Evolutionary conservation across 2,888 invertebrate genomes (phyloP).

Genomic region (Epirrita christyi): DNA sequence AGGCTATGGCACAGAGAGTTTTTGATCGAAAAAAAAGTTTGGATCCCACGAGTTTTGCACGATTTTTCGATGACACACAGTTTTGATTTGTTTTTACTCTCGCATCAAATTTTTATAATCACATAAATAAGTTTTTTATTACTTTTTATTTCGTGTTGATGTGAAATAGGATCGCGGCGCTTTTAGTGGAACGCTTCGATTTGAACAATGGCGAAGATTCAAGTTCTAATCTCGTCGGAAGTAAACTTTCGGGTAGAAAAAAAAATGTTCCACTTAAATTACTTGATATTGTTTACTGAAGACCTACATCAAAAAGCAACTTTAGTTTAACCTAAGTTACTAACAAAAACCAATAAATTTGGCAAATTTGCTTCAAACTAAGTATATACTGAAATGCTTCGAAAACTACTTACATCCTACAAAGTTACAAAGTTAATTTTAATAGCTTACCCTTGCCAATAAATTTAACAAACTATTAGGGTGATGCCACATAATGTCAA

Average conservation of each 20-base stretch:
- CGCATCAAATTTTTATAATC: not conserved
- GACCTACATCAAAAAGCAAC: not conserved
- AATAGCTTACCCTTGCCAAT: not conserved
- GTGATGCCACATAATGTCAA: not conserved
- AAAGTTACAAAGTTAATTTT: not conserved
- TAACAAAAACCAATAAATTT: conserved; percentile 16
- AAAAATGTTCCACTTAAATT: too few relatives aligned
- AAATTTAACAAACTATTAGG: not conserved
- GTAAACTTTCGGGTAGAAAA: too few relatives aligned
- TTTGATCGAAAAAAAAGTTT: not conserved
- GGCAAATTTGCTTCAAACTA: not conserved
- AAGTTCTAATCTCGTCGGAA: too few relatives aligned
- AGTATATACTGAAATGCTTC: conserved; percentile 14
- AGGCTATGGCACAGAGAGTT: conserved; percentile 20
- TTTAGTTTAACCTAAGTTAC: not conserved
- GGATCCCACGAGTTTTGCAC: not conserved
- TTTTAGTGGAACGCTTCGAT: too few relatives aligned
- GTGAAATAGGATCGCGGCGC: too few relatives aligned
- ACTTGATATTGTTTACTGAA: too few relatives aligned
- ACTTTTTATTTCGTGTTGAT: not conserved
- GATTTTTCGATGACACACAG: not conserved
- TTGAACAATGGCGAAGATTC: too few relatives aligned
- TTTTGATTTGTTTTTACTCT: not conserved
- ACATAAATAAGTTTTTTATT: not conserved
- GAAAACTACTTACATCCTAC: not conserved